Evolutionary conservation across 2,888 invertebrate species (phyloP).

Genomic region (Drosophila phalerata): DNA sequence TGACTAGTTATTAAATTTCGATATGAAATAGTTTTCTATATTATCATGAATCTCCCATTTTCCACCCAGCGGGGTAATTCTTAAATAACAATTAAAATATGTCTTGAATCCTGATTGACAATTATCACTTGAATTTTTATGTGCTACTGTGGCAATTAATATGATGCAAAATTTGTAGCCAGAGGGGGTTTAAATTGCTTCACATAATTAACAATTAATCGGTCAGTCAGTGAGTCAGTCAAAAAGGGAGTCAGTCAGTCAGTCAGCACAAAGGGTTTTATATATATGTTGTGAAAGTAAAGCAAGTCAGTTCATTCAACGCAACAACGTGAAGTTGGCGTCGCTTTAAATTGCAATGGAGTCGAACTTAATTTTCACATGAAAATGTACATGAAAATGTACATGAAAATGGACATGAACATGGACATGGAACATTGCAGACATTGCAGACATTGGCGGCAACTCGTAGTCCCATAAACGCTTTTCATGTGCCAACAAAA

Average conservation of each 20-base stretch:
- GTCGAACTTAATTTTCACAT: constrained; percentile 13
- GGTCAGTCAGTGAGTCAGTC: background rate
- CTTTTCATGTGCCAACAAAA: constrained; percentile 40
- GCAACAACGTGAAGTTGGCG: constrained; percentile 6
- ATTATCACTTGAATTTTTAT: too few species aligned
- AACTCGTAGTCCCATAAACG: constrained; percentile 20
- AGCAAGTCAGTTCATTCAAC: constrained; percentile 12
- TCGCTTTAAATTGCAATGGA: constrained; percentile 4
- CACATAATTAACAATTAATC: background rate
- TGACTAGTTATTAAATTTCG: too few species aligned
- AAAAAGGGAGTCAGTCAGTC: background rate
- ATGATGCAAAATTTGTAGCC: too few species aligned
- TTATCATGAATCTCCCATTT: background rate
- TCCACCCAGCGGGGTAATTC: background rate
- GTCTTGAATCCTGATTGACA: too few species aligned
- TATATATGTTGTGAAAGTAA: background rate
- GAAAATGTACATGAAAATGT: background rate
- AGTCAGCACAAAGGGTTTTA: background rate
- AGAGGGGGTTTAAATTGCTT: too few species aligned
- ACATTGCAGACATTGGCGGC: constrained; percentile 12
- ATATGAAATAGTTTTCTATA: background rate
- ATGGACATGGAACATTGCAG: constrained; percentile 1
- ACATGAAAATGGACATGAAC: background rate
- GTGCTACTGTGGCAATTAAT: too few species aligned
- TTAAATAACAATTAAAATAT: background rate